These are phyloP conservation scores for Chloroceryle amazona DNA, from an alignment of 2,797 vertebrate genomes.

Conservation along the genomic window DNA sequence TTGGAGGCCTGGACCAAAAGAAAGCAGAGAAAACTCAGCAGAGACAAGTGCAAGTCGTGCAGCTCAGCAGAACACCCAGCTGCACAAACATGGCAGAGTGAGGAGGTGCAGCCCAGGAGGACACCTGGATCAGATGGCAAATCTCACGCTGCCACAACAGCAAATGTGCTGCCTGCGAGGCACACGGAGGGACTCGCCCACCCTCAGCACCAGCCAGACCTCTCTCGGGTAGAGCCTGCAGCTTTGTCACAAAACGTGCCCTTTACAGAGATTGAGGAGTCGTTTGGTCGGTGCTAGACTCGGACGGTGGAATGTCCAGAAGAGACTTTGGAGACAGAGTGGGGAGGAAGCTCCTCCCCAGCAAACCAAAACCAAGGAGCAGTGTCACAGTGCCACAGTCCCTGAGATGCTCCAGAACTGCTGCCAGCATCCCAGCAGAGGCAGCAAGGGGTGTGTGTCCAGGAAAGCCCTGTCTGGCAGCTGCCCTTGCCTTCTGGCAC, in stretches of 20 bases:
- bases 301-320: not conserved
- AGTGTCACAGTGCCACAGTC: not conserved
- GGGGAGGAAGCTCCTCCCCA: not conserved
- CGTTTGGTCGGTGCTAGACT: not conserved
- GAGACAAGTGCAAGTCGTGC: not conserved
- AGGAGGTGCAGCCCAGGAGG: not conserved
- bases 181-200: accelerated
- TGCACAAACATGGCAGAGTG: not conserved
- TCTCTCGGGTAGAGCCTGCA: not conserved
- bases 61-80: not conserved
- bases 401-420: accelerated
- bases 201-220: accelerated
- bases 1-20: not conserved
- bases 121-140: not conserved
- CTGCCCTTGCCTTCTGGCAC: not conserved
- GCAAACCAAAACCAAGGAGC: not conserved
- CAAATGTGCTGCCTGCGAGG: not conserved
- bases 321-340: not conserved
- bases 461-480: not conserved
- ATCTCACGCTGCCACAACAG: not conserved
- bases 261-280: accelerated
- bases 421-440: not conserved
- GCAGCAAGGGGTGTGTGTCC: not conserved
- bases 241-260: not conserved
- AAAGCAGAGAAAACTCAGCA: not conserved